These are phyloP conservation scores for Lycaon pictus DNA, from an alignment of 2,113 vertebrate species.

Conservation along the genomic window DNA sequence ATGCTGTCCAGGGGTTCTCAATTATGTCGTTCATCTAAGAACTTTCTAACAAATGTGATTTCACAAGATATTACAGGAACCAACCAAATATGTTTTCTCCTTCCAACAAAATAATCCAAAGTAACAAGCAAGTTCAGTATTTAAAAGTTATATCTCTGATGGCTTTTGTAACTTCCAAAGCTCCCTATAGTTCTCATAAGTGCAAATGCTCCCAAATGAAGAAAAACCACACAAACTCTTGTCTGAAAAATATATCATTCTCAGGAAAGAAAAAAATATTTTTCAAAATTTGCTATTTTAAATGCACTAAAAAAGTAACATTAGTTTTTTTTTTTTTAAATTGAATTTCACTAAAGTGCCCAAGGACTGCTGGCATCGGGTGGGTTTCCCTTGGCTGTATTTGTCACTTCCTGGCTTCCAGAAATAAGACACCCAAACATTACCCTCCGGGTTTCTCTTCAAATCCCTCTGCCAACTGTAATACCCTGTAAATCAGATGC, in stretches of 20 bases:
- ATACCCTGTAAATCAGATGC: conserved; percentile 47
- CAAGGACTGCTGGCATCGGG: background rate
- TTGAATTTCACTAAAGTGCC: background rate
- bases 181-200: background rate
- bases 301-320: background rate
- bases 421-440: conserved; percentile 62
- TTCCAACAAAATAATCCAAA: background rate
- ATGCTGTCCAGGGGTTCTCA: background rate
- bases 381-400: background rate
- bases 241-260: conserved; percentile 41
- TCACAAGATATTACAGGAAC: background rate
- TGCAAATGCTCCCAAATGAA: background rate
- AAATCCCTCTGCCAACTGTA: background rate
- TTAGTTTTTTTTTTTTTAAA: too few relatives aligned
- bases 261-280: conserved; percentile 13
- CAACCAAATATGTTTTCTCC: background rate
- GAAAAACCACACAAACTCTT: background rate
- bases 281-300: conserved; percentile 8
- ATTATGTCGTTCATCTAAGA: background rate
- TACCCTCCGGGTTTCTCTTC: background rate
- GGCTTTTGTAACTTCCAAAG: background rate
- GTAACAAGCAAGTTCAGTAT: background rate
- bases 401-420: conserved; percentile 51
- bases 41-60: background rate
- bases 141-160: background rate